Percentiles rank a stretch among this genome's conserved stretches.
Conservation (phyloP, 1,140 invertebrate genomes). For the Magallana gigas region DNA sequence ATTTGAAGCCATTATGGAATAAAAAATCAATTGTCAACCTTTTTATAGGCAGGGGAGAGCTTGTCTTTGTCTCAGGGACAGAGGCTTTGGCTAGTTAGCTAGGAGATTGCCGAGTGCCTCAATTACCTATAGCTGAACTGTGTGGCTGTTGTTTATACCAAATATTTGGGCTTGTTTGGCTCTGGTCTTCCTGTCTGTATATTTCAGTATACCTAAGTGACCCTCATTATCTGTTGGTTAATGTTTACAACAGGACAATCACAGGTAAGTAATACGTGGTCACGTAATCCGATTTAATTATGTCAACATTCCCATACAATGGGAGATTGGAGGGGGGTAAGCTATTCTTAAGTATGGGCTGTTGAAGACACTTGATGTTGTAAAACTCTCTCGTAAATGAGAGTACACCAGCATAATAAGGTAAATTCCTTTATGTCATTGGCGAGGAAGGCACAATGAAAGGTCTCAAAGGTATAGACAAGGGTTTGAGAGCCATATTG, state of each 20-base stretch:
- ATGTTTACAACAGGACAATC: slow-evolving; percentile 32
- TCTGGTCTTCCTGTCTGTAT: background rate
- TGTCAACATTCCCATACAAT: slow-evolving; percentile 18
- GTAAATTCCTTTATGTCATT: background rate
- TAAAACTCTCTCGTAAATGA: slow-evolving; percentile 1
- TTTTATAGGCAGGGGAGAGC: background rate
- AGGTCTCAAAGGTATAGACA: background rate
- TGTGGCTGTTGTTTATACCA: background rate
- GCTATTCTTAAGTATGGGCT: background rate
- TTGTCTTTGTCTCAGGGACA: slow-evolving; percentile 5
- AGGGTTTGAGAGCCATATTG: too few species aligned
- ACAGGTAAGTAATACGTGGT: slow-evolving; percentile 9
- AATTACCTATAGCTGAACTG: background rate
- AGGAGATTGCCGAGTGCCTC: background rate
- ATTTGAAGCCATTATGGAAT: slow-evolving; percentile 26
- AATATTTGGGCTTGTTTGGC: background rate
- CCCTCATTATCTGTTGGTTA: slow-evolving; percentile 13
- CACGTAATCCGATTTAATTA: slow-evolving; percentile 30
- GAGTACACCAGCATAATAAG: background rate
- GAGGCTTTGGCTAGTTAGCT: background rate
- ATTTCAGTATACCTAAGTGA: slow-evolving; percentile 9
- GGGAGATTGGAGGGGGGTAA: background rate
- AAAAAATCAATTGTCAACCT: slow-evolving; percentile 31
- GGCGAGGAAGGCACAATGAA: background rate
- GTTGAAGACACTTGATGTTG: slow-evolving; percentile 27